Base-by-base conservation (phyloP, 2,797 vertebrate genomes). In the Neoniphon sammara region DNA sequence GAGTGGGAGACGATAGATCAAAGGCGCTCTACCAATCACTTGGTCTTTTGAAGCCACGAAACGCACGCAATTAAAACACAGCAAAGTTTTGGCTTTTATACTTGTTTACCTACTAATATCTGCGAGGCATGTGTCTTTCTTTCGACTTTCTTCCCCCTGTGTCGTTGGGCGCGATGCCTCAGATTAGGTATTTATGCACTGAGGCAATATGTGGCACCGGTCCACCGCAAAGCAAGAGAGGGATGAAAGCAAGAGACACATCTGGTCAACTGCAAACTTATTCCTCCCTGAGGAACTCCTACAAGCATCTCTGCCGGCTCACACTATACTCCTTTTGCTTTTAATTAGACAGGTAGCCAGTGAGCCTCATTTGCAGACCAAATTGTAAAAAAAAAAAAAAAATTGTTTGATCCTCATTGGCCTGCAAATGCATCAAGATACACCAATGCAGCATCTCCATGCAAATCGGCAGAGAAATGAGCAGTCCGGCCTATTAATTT, bases 271-370 rank as follows among this genome's bases (percentile, higher is more conserved):
- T 55, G 71, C 65, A 80, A 36, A 63, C 42, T 49, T 57, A 30
- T 49, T 20, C 61, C 74, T 81, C 82, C 52, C 66, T 25, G 27
- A 53, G 74, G 81, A 85, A 39, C 52, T 68, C 69, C 80, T 49
- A 1, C 5, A 1, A 49, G 65, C 31, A 0, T 50, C 42, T 76
- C 77, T 36, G 12, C 25, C 5, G 2, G 27, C 66, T 60, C 55
- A 1, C 47, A 17, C 68, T 2, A 8, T 42, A 8, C 49, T 81
- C 30, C 47, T 64, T 58, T 66, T 23, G 70, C 80, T 81, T 81
- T 87, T 90, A 83, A 91, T 91, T 88, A 87, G 75, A 79, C 73
- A 65, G 74, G 78, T 71, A 20, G 42, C 31, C 14, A 46, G 36
- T 55, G 64, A 54, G 55, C 34, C 73, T 83, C 63, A 67, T 78